phyloP scores from a whole-genome alignment of 2,888 invertebrate species.

The Sesamia inferens region DNA sequence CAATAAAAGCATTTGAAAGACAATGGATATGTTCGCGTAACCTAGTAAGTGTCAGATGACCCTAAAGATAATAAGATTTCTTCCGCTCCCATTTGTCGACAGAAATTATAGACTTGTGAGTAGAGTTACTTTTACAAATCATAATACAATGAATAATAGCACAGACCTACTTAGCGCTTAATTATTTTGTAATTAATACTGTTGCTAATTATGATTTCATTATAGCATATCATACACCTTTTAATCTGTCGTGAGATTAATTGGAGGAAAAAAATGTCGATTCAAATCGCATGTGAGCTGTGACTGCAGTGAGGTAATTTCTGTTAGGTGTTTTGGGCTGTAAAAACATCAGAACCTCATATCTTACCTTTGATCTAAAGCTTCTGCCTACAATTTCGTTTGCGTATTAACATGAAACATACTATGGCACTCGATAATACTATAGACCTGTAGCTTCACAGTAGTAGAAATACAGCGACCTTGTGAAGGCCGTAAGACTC shows the following conservation, averaged over 20 bases:
- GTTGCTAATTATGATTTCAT: constrained; percentile 48
- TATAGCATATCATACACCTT: constrained; percentile 32
- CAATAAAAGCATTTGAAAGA: constrained; percentile 62
- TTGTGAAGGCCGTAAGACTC: background rate
- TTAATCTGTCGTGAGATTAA: constrained; percentile 33
- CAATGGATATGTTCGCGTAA: constrained; percentile 71
- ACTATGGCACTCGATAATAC: background rate
- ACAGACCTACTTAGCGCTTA: constrained; percentile 43
- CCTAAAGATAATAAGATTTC: constrained; percentile 71
- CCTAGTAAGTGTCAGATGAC: constrained; percentile 74
- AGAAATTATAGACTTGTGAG: constrained; percentile 50
- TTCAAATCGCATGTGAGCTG: constrained; percentile 15
- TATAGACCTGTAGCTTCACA: background rate
- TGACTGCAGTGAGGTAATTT: background rate
- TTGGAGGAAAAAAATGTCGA: constrained; percentile 27
- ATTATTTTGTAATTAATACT: constrained; percentile 60
- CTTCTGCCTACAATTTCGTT: background rate
- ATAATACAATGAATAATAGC: constrained; percentile 53
- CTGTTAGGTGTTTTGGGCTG: background rate
- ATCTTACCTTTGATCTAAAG: background rate
- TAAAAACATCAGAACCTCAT: too few species aligned
- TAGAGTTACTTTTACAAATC: constrained; percentile 52
- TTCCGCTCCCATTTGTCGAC: constrained; percentile 71
- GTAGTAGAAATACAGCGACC: background rate
- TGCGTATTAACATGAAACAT: background rate